Percentiles rank a stretch among this genome's conserved stretches.
Evolutionary conservation across 2,797 vertebrate species (phyloP).

Genomic region (Bradypodion ventrale): DNA sequence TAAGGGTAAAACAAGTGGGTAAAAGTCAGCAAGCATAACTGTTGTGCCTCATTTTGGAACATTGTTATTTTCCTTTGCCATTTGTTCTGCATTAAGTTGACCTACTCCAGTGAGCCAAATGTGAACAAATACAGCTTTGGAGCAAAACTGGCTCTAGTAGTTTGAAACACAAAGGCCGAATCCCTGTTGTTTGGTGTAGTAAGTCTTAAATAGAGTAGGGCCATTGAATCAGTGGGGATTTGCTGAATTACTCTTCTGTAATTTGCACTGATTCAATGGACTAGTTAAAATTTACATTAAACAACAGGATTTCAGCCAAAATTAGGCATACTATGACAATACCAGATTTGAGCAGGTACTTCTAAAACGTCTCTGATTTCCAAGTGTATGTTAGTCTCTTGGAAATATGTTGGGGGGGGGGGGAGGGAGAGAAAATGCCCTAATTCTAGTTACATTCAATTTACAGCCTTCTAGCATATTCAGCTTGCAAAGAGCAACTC

Average conservation of each 20-base stretch:
- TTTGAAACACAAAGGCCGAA: not conserved
- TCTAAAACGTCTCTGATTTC: not conserved
- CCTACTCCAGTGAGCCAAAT: not conserved
- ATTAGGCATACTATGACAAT: not conserved
- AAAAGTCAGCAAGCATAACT: not conserved
- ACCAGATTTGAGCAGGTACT: not conserved
- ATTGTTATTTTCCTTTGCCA: not conserved
- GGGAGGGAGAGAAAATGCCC: not conserved
- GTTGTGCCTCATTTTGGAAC: not conserved
- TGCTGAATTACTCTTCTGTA: too few relatives aligned
- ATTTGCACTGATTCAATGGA: too few relatives aligned
- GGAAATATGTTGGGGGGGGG: not conserved
- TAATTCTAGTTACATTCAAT: not conserved
- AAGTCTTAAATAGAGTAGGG: too few relatives aligned
- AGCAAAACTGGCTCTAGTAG: not conserved
- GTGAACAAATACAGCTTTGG: not conserved
- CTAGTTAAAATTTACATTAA: too few relatives aligned
- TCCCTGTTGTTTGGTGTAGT: too few relatives aligned
- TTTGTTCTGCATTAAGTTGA: not conserved
- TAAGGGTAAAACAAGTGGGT: not conserved
- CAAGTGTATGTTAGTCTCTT: not conserved
- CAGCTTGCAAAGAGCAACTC: not conserved
- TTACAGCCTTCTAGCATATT: constrained; percentile 24
- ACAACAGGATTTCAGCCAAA: too few relatives aligned
- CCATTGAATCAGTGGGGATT: too few relatives aligned